Conservation (phyloP, 2,113 vertebrate genomes). For the Urocitellus parryii region DNA sequence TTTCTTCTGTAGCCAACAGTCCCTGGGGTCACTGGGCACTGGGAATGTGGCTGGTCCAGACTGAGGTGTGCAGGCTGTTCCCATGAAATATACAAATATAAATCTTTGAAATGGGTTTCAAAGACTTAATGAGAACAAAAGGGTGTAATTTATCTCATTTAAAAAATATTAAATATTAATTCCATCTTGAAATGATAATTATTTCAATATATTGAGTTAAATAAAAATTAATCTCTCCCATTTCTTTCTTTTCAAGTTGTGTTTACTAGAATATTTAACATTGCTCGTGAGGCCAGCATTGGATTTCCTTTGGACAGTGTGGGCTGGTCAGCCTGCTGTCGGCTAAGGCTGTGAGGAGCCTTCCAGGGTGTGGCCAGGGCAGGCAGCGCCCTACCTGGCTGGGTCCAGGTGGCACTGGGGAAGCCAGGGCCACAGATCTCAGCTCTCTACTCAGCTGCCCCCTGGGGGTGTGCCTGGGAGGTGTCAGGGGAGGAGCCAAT, state of each 20-base stretch:
- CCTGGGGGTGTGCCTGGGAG: background rate
- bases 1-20: background rate
- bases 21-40: background rate
- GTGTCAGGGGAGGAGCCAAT: background rate
- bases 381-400: background rate
- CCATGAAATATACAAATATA: background rate
- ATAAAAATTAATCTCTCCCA: background rate
- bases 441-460: too few species aligned
- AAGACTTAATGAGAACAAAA: background rate
- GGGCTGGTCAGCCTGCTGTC: background rate
- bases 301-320: background rate
- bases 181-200: background rate
- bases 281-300: background rate
- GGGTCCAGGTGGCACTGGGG: background rate
- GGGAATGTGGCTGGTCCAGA: background rate
- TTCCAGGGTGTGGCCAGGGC: background rate
- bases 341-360: background rate
- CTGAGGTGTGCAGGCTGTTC: background rate
- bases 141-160: background rate
- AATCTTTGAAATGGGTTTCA: background rate
- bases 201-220: constrained; percentile 9
- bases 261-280: background rate
- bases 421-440: background rate
- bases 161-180: background rate
- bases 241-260: constrained; percentile 6